Conservation (phyloP, 30 jellyfish, hydroid and myxozoan genomes). For the Aurelia aurita region DNA sequence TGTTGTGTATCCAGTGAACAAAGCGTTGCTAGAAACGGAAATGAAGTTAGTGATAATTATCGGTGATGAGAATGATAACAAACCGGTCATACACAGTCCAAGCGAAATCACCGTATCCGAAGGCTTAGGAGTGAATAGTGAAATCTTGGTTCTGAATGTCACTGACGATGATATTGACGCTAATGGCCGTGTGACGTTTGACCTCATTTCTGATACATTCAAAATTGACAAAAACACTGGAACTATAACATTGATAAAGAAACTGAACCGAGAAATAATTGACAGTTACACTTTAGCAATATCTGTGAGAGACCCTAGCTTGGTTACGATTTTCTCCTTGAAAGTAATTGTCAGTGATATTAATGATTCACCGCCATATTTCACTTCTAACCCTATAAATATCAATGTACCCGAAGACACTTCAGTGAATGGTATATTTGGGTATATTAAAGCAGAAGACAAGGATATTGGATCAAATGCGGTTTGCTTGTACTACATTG, state of each 20-base stretch:
- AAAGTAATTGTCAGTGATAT: constrained; percentile 52
- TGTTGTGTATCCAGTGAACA: constrained; percentile 34
- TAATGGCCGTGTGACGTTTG: constrained; percentile 56
- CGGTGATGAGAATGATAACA: constrained; percentile 82
- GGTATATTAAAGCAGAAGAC: constrained; percentile 40
- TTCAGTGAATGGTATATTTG: constrained; percentile 21
- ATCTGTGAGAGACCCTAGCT: constrained; percentile 52
- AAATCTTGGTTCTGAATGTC: constrained; percentile 58
- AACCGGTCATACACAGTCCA: constrained; percentile 82
- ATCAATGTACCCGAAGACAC: constrained; percentile 67
- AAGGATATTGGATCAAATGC: constrained; percentile 49
- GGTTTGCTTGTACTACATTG: constrained; percentile 38
- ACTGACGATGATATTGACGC: constrained; percentile 79
- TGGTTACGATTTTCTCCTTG: constrained; percentile 16
- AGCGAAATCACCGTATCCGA: constrained; percentile 35
- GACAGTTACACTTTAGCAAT: constrained; percentile 24
- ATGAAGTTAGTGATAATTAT: constrained; percentile 29
- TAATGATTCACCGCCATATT: constrained; percentile 80
- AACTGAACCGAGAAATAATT: constrained; percentile 55
- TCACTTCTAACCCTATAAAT: background rate
- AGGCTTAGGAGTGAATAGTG: constrained; percentile 36
- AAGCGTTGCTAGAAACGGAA: constrained; percentile 22
- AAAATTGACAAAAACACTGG: constrained; percentile 48
- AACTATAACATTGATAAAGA: constrained; percentile 17
- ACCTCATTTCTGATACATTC: constrained; percentile 31